Conservation (phyloP, 1,140 invertebrate species). For the Bombus ignitus region DNA sequence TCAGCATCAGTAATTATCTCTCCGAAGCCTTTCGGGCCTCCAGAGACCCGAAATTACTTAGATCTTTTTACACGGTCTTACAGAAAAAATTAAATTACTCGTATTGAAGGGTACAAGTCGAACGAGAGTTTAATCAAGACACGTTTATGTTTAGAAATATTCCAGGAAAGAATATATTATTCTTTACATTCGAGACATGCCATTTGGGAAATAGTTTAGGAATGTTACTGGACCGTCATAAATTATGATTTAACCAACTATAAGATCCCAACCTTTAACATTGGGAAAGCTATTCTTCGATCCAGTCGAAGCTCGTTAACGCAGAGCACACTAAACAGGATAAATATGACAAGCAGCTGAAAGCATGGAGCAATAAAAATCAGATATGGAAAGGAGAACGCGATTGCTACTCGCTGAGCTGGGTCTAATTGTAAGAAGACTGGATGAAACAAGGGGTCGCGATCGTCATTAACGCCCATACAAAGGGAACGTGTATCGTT, state of each 20-base stretch:
- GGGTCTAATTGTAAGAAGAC: not conserved
- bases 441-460: not conserved
- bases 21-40: not conserved
- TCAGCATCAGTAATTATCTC: not conserved
- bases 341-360: not conserved
- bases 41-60: too few species aligned
- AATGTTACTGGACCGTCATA: too few species aligned
- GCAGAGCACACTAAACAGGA: not conserved
- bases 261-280: too few species aligned
- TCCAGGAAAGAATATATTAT: not conserved
- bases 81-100: not conserved
- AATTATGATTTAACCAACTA: too few species aligned
- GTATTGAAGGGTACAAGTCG: not conserved
- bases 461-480: constrained; percentile 40
- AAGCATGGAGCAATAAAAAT: not conserved
- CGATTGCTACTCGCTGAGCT: not conserved
- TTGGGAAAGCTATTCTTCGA: too few species aligned
- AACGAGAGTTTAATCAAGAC: not conserved
- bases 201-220: too few species aligned
- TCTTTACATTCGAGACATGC: not conserved
- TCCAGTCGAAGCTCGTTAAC: not conserved
- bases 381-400: constrained; percentile 14
- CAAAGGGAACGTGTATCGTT: not conserved
- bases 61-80: not conserved
- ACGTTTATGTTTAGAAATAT: not conserved